phyloP scores from a whole-genome alignment of 2,113 vertebrate genomes.

The Redunca redunca region DNA sequence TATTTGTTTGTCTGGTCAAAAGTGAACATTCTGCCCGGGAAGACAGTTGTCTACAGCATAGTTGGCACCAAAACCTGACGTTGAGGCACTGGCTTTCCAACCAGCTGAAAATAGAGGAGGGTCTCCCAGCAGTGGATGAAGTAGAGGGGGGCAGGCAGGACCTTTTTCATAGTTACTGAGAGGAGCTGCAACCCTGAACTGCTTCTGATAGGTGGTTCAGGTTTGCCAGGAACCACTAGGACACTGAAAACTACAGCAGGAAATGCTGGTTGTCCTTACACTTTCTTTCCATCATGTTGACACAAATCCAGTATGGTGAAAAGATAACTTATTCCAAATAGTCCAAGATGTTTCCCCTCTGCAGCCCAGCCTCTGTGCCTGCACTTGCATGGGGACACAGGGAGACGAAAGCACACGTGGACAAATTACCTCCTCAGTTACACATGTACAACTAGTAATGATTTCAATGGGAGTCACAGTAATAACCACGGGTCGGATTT shows the following conservation, averaged over 20 bases:
- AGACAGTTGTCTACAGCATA: neutral
- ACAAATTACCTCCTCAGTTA: constrained; percentile 60
- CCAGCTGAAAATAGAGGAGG: neutral
- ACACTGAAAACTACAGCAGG: neutral
- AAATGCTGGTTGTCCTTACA: neutral
- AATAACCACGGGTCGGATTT: constrained; percentile 61
- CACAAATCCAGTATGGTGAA: constrained; percentile 19
- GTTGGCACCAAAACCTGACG: neutral
- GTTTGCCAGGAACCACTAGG: neutral
- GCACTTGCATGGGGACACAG: constrained; percentile 9
- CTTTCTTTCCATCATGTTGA: constrained; percentile 63
- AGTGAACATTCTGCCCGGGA: neutral
- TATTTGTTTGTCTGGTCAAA: neutral
- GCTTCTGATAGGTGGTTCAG: neutral
- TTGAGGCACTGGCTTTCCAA: neutral
- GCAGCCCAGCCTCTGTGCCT: neutral
- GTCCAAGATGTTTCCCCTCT: constrained; percentile 36
- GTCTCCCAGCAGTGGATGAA: neutral
- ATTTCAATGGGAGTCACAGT: constrained; percentile 69
- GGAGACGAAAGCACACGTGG: constrained; percentile 60
- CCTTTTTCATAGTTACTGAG: neutral
- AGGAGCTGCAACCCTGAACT: neutral
- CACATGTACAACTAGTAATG: constrained; percentile 73
- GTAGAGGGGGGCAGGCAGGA: neutral
- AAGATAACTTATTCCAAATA: constrained; percentile 63